Evolutionary conservation across 2,797 vertebrate genomes (phyloP).

Genomic region (Natrix natrix): DNA sequence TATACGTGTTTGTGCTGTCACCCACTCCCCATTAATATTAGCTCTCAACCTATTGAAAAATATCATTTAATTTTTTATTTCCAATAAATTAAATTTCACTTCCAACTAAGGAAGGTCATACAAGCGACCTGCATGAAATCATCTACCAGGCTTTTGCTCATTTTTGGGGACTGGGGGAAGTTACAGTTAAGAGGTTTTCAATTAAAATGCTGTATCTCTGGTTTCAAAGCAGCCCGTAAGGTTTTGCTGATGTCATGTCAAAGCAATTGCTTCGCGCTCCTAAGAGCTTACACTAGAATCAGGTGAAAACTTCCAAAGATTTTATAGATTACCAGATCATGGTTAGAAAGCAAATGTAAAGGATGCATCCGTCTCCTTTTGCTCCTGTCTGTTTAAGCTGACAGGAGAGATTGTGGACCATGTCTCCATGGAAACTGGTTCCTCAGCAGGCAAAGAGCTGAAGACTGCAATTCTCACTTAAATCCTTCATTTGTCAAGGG

Average conservation of each 20-base stretch:
- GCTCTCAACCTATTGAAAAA: background rate
- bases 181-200: conserved; percentile 29
- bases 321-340: background rate
- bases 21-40: background rate
- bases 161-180: background rate
- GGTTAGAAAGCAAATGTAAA: conserved; percentile 9
- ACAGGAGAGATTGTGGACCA: background rate
- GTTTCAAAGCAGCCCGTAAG: background rate
- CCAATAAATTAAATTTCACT: conserved; percentile 10
- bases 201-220: background rate
- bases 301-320: conserved; percentile 1
- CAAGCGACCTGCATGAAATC: conserved; percentile 1
- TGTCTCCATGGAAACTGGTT: conserved; percentile 32
- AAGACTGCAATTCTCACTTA: conserved; percentile 1
- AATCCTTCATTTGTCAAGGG: conserved; percentile 9
- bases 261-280: background rate
- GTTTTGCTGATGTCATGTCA: background rate
- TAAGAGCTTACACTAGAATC: background rate
- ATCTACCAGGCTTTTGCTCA: background rate
- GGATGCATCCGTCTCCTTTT: background rate
- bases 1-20: background rate
- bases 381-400: conserved; percentile 4
- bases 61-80: conserved; percentile 23
- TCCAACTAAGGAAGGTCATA: background rate
- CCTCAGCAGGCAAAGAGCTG: conserved; percentile 20